These are phyloP conservation scores for Epirrhoe alternata DNA, from an alignment of 2,888 invertebrate genomes.

Conservation along the genomic window DNA sequence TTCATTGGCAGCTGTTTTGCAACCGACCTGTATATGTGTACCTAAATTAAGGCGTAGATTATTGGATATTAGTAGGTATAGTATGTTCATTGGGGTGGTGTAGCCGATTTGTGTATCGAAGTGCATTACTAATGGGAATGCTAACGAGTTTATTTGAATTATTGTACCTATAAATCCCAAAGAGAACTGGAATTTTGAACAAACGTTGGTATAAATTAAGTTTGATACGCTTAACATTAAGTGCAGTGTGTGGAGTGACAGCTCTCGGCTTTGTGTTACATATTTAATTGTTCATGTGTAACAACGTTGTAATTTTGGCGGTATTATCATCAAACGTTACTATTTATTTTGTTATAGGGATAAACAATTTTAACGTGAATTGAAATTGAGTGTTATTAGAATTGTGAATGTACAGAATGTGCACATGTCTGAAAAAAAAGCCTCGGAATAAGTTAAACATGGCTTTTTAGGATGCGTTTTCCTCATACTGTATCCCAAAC, in stretches of 20 bases:
- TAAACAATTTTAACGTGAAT: neutral
- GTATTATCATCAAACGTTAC: neutral
- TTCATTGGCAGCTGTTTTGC: constrained; percentile 19
- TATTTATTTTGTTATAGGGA: neutral
- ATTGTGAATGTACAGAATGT: neutral
- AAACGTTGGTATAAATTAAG: constrained; percentile 62
- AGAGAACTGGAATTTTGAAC: constrained; percentile 77
- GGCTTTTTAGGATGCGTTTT: neutral
- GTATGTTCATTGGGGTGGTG: constrained; percentile 1
- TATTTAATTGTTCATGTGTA: neutral
- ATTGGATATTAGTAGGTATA: constrained; percentile 3
- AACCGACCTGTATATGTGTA: constrained; percentile 7
- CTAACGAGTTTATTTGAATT: neutral
- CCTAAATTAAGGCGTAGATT: constrained; percentile 3
- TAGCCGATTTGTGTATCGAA: constrained; percentile 13
- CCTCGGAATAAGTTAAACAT: neutral
- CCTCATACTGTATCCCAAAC: neutral
- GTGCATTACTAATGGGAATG: constrained; percentile 18
- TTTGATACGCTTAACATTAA: constrained; percentile 59
- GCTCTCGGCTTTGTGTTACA: neutral
- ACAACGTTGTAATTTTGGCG: neutral
- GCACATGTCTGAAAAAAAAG: neutral
- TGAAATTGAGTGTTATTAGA: too few species aligned
- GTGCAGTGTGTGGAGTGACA: constrained; percentile 6
- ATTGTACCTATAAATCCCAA: constrained; percentile 56